Evolutionary conservation across 2,797 vertebrate species (phyloP).

Genomic region (Periparus ater): DNA sequence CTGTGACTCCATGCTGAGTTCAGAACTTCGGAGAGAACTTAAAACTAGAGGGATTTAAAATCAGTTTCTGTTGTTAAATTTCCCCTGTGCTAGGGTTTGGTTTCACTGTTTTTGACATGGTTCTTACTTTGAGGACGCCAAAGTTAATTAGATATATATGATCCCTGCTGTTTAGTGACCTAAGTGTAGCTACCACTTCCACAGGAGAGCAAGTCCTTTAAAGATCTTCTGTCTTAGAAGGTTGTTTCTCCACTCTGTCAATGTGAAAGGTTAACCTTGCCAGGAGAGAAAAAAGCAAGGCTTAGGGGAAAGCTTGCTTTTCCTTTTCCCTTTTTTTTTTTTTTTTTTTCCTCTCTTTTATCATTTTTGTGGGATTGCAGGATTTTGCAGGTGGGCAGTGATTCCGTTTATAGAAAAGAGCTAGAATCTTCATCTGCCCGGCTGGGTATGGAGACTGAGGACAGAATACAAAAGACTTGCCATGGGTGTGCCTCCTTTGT

Average conservation of each 20-base stretch:
- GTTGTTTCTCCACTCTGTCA: neutral
- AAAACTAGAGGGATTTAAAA: neutral
- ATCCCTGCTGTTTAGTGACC: neutral
- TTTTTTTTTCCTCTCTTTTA: neutral
- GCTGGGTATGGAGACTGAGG: neutral
- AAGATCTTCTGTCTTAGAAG: neutral
- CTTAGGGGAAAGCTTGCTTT: neutral
- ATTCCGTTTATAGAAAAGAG: neutral
- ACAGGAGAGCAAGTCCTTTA: neutral
- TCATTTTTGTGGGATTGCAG: rapidly evolving
- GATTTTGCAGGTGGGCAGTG: neutral
- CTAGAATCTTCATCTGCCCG: neutral
- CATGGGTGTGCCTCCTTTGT: neutral
- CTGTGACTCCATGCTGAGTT: neutral
- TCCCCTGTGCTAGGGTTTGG: neutral
- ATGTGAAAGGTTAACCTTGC: neutral
- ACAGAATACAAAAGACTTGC: neutral
- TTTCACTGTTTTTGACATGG: neutral
- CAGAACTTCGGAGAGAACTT: neutral
- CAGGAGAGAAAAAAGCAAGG: neutral
- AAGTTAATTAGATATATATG: neutral
- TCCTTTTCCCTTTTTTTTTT: neutral
- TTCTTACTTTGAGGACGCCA: neutral
- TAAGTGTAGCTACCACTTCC: neutral
- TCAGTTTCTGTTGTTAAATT: neutral